Evolutionary conservation across 2,797 vertebrate genomes (phyloP), one percentile per base, ranked within the genome.

Genomic region (Stomatorhinus walkeri): DNA sequence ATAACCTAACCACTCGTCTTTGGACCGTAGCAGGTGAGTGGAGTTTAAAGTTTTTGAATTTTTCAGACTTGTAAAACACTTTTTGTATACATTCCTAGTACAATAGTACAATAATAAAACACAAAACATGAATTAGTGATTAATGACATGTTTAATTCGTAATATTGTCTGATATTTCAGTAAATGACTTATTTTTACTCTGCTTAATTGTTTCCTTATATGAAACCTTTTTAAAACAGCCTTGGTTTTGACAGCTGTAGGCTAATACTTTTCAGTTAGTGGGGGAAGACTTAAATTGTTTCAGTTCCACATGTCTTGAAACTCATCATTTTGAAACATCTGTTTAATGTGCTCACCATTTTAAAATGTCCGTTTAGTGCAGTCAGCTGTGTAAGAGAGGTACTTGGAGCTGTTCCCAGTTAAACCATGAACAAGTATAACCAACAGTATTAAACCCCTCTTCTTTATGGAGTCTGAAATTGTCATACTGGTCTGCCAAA

Each of bases 241-340:
- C 68, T 19, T 12, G 64, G 68, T 76, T 76, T 76, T 89, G 86
- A 76, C 68, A 76, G 68, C 68, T 76, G 36, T 76, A 40, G 12
- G 1, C 68, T 76, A 76, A 76, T 76, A 19, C 32, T 76, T 40
- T 76, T 76, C 68, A 76, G 68, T 76, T 40, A 19, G 68, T 40
- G 28, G 5, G 68, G 68, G 36, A 40, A 76, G 68, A 76, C 68
- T 40, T 40, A 36, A 40, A 19, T 40, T 19, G 16, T 40, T 76
- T 76, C 28, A 76, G 19, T 36, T 16, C 68, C 32, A 76, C 32
- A 76, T 36, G 68, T 40, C 24, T 19, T 40, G 14, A 76, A 76
- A 36, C 68, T 40, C 68, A 76, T 32, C 12, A 72, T 36, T 28
- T 72, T 40, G 36, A 76, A 40, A 68, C 61, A 68, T 68, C 61